phyloP scores from a whole-genome alignment of 1,140 invertebrate species.

The Mercenaria mercenaria region DNA sequence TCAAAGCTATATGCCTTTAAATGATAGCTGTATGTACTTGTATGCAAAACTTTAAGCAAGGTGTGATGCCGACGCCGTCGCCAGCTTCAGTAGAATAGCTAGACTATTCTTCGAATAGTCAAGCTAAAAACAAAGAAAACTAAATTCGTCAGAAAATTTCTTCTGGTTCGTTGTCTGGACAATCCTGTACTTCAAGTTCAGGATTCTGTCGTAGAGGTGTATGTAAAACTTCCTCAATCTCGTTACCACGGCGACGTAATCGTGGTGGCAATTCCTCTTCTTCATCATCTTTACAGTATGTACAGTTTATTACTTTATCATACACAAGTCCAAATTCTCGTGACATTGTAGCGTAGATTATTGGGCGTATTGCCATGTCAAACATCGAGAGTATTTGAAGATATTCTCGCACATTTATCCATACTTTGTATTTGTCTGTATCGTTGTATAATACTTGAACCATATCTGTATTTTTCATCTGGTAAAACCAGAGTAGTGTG shows the following conservation, averaged over 20 bases:
- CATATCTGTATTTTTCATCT: constrained; percentile 55
- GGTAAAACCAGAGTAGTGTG: constrained; percentile 72
- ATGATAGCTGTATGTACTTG: no score
- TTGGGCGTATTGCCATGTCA: constrained; percentile 59
- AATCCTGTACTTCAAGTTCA: not conserved
- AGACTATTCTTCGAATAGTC: no score
- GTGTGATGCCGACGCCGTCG: no score
- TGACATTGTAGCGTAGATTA: constrained; percentile 66
- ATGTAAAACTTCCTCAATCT: constrained; percentile 52
- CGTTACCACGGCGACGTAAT: constrained; percentile 31
- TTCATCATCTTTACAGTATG: constrained; percentile 55
- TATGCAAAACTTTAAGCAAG: no score
- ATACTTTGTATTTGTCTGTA: constrained; percentile 56
- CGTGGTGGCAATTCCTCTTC: constrained; percentile 32
- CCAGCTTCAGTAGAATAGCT: no score
- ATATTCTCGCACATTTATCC: constrained; percentile 57
- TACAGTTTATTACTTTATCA: constrained; percentile 65
- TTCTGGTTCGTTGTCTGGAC: constrained; percentile 10
- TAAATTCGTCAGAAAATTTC: constrained; percentile 7
- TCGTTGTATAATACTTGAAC: constrained; percentile 27
- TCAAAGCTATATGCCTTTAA: no score
- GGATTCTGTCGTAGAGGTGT: constrained; percentile 13
- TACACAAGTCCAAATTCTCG: constrained; percentile 60
- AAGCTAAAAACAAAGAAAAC: no score
- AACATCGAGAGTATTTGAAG: constrained; percentile 52